phyloP scores from a whole-genome alignment of 2,797 vertebrate genomes.

The Mycteria americana region DNA sequence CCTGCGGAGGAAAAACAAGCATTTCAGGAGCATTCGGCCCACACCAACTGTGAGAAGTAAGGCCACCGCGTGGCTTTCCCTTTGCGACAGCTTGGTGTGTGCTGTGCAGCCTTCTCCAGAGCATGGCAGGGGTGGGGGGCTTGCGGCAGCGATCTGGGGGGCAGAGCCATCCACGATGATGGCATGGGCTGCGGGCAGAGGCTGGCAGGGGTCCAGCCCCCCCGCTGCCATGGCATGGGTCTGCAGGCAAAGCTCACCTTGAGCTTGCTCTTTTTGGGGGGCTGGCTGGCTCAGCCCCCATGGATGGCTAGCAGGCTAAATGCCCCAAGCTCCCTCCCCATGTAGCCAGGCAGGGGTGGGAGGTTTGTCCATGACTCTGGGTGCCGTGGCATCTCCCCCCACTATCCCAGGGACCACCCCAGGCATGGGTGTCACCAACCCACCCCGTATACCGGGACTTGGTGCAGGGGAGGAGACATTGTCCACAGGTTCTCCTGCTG shows the following conservation, averaged over 20 bases:
- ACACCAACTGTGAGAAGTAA: slow-evolving; percentile 81
- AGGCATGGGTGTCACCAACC: fast-evolving
- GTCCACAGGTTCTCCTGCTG: fast-evolving
- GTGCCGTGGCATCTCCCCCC: fast-evolving
- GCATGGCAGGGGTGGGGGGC: fast-evolving
- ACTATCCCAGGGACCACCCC: background rate
- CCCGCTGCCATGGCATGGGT: fast-evolving
- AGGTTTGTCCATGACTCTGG: background rate
- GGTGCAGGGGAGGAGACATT: fast-evolving
- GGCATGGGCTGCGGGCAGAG: background rate
- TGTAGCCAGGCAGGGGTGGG: background rate
- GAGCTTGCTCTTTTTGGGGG: background rate
- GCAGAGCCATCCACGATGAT: fast-evolving
- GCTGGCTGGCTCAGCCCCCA: background rate
- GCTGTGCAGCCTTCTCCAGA: fast-evolving
- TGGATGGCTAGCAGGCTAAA: background rate
- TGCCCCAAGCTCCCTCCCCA: background rate
- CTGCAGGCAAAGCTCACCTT: background rate
- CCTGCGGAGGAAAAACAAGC: slow-evolving; percentile 76
- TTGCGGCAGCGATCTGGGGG: fast-evolving
- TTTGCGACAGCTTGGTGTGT: fast-evolving
- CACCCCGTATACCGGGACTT: background rate
- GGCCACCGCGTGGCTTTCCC: background rate
- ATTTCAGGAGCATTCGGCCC: slow-evolving; percentile 78
- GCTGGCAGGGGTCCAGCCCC: background rate